Percentiles rank a stretch among this genome's conserved stretches.
Conservation (phyloP, 2,113 vertebrate species). For the Dasyprocta punctata region DNA sequence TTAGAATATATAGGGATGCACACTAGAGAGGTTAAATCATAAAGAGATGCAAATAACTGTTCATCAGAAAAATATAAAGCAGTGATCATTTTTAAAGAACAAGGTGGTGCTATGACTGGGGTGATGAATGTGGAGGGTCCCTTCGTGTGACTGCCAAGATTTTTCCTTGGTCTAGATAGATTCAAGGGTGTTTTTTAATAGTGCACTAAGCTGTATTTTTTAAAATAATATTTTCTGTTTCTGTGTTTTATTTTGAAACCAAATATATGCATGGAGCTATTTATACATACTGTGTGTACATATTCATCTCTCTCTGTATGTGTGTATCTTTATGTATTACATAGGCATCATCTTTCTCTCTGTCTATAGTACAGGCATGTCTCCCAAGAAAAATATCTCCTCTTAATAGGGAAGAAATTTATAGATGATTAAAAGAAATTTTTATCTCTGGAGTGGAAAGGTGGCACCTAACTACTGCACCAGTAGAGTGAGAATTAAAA, state of each 20-base stretch:
- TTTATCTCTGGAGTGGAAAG: background rate
- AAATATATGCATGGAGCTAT: background rate
- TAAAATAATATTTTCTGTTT: background rate
- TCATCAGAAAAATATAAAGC: background rate
- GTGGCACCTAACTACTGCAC: background rate
- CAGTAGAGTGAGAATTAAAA: background rate
- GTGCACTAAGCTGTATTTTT: background rate
- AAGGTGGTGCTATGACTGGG: no score
- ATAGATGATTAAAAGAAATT: background rate
- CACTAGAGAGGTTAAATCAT: background rate
- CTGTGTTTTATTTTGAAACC: background rate
- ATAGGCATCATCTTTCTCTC: background rate
- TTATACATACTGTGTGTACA: background rate
- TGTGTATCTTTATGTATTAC: background rate
- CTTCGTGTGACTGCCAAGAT: background rate
- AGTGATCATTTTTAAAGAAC: background rate
- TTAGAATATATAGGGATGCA: background rate
- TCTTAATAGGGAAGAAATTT: background rate
- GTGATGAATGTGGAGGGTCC: background rate
- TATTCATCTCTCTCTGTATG: background rate
- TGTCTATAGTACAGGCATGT: background rate
- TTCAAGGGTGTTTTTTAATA: background rate
- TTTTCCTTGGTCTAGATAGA: background rate
- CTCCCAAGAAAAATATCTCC: constrained; percentile 1
- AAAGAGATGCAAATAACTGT: background rate